Evolutionary conservation across 1,140 invertebrate genomes (phyloP).

Genomic region (Antheraea pernyi): DNA sequence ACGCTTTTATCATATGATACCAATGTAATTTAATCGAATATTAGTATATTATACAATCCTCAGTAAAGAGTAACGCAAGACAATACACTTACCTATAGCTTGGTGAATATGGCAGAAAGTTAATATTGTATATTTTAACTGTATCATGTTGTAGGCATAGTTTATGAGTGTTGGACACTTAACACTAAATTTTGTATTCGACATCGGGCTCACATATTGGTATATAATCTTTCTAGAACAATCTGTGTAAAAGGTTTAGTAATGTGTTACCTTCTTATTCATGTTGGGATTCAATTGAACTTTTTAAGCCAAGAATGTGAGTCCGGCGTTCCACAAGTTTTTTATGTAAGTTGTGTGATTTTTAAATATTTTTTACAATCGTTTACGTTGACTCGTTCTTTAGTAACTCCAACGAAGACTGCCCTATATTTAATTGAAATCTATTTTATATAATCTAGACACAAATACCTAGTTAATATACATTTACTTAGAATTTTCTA

Average conservation of each 20-base stretch:
- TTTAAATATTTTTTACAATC: conserved; percentile 64
- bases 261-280: background rate
- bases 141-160: conserved; percentile 61
- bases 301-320: conserved; percentile 1
- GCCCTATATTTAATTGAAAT: conserved; percentile 77
- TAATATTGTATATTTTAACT: conserved; percentile 54
- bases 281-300: no score
- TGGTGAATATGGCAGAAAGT: conserved; percentile 76
- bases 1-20: background rate
- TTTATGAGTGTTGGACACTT: conserved; percentile 61
- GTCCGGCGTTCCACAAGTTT: conserved; percentile 32
- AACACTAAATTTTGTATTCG: conserved; percentile 52
- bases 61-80: conserved; percentile 71
- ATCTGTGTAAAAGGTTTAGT: background rate
- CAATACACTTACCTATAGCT: conserved; percentile 76
- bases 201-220: conserved; percentile 19
- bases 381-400: conserved; percentile 67
- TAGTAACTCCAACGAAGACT: conserved; percentile 77
- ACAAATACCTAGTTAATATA: conserved; percentile 72
- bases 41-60: conserved; percentile 57
- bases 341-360: conserved; percentile 56
- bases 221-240: background rate
- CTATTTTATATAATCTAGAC: conserved; percentile 77
- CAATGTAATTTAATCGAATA: conserved; percentile 38
- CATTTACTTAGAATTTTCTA: conserved; percentile 61